phyloP scores from a whole-genome alignment of 2,797 vertebrate species.

The Poliocrania exsul region DNA sequence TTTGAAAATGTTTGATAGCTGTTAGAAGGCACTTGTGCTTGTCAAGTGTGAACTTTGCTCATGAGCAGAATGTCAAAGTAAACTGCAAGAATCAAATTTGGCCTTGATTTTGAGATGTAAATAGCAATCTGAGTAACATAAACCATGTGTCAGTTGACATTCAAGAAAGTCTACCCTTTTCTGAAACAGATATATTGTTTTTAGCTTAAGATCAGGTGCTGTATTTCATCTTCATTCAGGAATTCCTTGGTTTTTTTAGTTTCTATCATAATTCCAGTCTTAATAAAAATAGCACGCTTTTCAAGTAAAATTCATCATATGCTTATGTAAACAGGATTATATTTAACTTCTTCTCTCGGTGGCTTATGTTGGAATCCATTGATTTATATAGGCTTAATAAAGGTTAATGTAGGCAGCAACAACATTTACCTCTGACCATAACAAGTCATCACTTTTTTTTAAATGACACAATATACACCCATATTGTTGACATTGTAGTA shows the following conservation, averaged over 20 bases:
- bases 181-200: neutral
- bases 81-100: neutral
- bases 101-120: neutral
- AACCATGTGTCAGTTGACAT: neutral
- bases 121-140: neutral
- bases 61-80: neutral
- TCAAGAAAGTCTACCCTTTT: neutral
- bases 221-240: neutral
- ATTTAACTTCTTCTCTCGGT: neutral
- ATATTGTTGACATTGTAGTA: neutral
- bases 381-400: conserved; percentile 28
- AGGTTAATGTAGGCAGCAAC: conserved; percentile 28
- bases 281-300: neutral
- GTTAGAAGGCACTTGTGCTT: neutral
- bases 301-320: neutral
- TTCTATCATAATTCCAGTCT: neutral
- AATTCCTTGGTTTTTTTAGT: neutral
- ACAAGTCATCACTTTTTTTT: neutral
- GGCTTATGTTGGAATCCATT: neutral
- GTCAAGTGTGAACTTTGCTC: neutral
- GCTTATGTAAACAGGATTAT: neutral
- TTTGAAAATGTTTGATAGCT: neutral
- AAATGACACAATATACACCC: neutral
- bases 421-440: conserved; percentile 12
- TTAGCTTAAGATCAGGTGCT: neutral